Evolutionary conservation across 2,113 vertebrate genomes (phyloP).

Genomic region (Thalassarche chlororhynchos): DNA sequence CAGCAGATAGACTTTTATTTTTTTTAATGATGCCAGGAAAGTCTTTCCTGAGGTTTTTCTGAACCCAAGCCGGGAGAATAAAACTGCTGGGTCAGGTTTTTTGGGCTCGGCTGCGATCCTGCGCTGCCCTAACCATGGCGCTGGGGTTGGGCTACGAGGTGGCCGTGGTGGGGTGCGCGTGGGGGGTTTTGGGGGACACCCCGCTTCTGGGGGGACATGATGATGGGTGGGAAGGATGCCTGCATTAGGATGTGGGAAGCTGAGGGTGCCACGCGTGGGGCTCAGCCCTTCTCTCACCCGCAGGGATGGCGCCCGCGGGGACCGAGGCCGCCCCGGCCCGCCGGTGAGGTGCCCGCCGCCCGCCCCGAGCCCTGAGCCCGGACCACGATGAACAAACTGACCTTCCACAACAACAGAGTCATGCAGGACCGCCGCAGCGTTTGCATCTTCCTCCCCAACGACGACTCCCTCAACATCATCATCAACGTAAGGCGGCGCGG

Average conservation of each 20-base stretch:
- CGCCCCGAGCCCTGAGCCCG: background rate
- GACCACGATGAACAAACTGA: constrained; percentile 95
- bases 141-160: background rate
- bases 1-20: background rate
- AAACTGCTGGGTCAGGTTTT: background rate
- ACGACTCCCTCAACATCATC: constrained; percentile 95
- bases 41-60: background rate
- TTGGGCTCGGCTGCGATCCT: background rate
- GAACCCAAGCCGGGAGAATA: rapidly evolving
- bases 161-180: rapidly evolving
- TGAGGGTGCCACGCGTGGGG: rapidly evolving
- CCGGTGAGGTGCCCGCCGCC: background rate
- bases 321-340: background rate
- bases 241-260: rapidly evolving
- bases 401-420: constrained; percentile 96
- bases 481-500: constrained; percentile 88
- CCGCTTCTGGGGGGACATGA: rapidly evolving
- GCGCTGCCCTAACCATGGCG: rapidly evolving
- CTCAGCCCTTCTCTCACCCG: rapidly evolving
- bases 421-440: constrained; percentile 99
- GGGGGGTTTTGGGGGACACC: background rate
- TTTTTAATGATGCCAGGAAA: background rate
- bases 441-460: constrained; percentile 97
- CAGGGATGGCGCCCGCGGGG: constrained; percentile 46
- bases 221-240: background rate